Percentiles rank a stretch among this genome's conserved stretches.
Conservation (phyloP, 2,113 vertebrate genomes). For the Peromyscus leucopus region DNA sequence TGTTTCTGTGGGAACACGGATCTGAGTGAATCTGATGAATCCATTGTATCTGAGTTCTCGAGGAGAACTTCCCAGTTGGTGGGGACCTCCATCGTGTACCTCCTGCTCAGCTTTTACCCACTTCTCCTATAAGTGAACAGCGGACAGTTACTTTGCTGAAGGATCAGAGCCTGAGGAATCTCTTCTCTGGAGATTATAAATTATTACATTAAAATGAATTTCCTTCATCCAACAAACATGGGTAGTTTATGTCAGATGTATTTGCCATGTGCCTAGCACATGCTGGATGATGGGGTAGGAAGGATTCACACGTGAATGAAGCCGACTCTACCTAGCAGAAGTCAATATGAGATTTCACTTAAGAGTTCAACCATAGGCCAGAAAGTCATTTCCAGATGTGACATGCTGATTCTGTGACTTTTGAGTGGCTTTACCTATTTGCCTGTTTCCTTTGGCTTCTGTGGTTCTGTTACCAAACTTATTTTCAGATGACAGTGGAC, state of each 20-base stretch:
- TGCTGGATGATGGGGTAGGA: neutral
- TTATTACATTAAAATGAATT: slow-evolving; percentile 60
- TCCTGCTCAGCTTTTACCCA: neutral
- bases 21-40: neutral
- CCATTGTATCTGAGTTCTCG: slow-evolving; percentile 19
- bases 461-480: slow-evolving; percentile 30
- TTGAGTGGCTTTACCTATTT: slow-evolving; percentile 25
- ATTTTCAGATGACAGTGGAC: slow-evolving; percentile 54
- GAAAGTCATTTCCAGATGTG: slow-evolving; percentile 16
- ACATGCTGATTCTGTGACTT: slow-evolving; percentile 30
- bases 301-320: neutral
- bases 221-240: slow-evolving; percentile 52
- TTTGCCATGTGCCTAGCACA: slow-evolving; percentile 2
- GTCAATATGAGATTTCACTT: neutral
- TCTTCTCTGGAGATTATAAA: slow-evolving; percentile 58
- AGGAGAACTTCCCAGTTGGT: neutral
- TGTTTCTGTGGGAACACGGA: slow-evolving; percentile 36
- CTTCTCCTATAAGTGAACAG: slow-evolving; percentile 56
- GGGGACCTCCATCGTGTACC: neutral
- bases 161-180: slow-evolving; percentile 51
- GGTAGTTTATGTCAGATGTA: slow-evolving; percentile 36
- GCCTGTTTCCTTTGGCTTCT: neutral
- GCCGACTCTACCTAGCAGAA: neutral
- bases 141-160: slow-evolving; percentile 57
- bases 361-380: neutral